Percentiles rank a stretch among this genome's conserved stretches.
Evolutionary conservation across 2,113 vertebrate genomes (phyloP).

Genomic region (Chionis minor): DNA sequence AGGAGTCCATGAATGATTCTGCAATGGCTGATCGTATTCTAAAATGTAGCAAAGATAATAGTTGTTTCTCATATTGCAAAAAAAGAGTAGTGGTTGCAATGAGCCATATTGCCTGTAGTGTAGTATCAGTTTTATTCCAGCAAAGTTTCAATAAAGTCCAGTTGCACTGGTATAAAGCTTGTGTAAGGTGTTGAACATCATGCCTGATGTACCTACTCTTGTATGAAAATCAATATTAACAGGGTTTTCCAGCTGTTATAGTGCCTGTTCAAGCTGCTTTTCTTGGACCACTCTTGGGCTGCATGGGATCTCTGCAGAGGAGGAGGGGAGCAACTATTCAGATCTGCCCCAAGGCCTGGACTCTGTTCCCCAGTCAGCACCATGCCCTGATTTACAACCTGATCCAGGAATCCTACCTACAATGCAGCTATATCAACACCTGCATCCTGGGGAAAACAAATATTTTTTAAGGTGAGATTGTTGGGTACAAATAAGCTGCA

Average conservation of each 20-base stretch:
- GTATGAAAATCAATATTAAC: constrained; percentile 33
- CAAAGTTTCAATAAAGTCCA: not conserved
- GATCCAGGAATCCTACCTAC: constrained; percentile 4
- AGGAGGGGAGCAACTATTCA: not conserved
- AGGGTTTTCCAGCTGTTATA: not conserved
- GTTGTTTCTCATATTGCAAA: not conserved
- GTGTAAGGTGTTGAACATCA: not conserved
- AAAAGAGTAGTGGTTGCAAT: not conserved
- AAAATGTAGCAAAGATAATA: fast-evolving
- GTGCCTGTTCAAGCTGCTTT: constrained; percentile 21
- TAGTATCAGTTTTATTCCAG: not conserved
- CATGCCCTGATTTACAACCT: constrained; percentile 42
- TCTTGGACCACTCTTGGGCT: constrained; percentile 15
- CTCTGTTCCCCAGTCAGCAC: constrained; percentile 2
- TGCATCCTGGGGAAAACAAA: constrained; percentile 34
- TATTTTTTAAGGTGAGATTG: not conserved
- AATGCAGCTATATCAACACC: constrained; percentile 55
- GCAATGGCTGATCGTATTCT: not conserved
- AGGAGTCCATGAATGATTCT: not conserved
- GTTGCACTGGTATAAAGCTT: not conserved
- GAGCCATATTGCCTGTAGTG: not conserved
- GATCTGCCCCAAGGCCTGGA: not conserved
- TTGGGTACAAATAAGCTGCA: constrained; percentile 3
- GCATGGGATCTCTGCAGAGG: not conserved
- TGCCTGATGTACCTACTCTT: not conserved